Percentiles rank a stretch among this genome's conserved stretches.
phyloP scores from a whole-genome alignment of 2,113 vertebrate species.

The Neogobius melanostomus region DNA sequence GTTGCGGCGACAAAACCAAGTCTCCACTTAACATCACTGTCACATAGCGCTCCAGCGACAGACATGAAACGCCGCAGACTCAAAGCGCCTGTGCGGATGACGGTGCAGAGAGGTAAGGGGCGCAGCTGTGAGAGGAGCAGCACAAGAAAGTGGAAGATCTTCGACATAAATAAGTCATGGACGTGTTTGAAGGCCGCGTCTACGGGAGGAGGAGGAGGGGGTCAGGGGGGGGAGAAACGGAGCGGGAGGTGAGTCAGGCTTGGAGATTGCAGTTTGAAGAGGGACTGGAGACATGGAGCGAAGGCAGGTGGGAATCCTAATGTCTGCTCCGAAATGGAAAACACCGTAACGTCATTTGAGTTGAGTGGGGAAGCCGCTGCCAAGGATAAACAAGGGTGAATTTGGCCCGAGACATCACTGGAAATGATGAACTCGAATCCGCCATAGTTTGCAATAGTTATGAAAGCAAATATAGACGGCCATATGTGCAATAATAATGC shows the following conservation, averaged over 20 bases:
- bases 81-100: slow-evolving; percentile 2
- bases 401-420: not conserved
- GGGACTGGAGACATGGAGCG: slow-evolving; percentile 27
- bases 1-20: not conserved
- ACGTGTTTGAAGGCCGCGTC: slow-evolving; percentile 31
- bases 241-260: slow-evolving; percentile 8
- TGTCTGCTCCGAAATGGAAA: slow-evolving; percentile 30
- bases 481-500: not conserved
- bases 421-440: not conserved
- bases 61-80: slow-evolving; percentile 31
- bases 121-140: slow-evolving; percentile 8
- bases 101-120: not conserved
- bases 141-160: slow-evolving; percentile 22
- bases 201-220: slow-evolving; percentile 4
- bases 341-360: slow-evolving; percentile 6
- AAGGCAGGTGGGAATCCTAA: slow-evolving; percentile 48
- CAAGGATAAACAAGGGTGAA: slow-evolving; percentile 19
- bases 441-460: too few relatives aligned
- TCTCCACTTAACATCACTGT: slow-evolving; percentile 64
- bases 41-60: slow-evolving; percentile 58
- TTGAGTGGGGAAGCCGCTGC: slow-evolving; percentile 28
- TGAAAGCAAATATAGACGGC: too few relatives aligned
- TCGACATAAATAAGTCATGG: slow-evolving; percentile 64
- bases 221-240: not conserved
- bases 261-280: slow-evolving; percentile 20